Evolutionary conservation across 2,888 invertebrate species (phyloP), one percentile per base, ranked within the genome.

Genomic region (Noctua comes): DNA sequence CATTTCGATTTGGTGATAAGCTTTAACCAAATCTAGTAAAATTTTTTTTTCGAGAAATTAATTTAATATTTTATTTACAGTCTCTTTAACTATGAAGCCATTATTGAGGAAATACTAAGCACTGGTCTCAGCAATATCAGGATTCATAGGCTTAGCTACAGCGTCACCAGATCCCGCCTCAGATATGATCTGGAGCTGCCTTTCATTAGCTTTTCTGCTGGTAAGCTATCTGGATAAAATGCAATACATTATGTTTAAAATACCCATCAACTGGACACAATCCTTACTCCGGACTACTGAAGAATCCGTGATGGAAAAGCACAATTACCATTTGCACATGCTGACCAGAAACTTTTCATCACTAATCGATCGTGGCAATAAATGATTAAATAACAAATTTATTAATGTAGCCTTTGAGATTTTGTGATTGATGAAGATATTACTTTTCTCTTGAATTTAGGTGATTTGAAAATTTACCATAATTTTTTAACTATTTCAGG

Each of bases 61-160:
- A 43, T 27, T 76, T 18, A 2, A 0, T n/a, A 8, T 81, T 54
- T 46, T 73, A 73, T 78, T 83, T 80, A 0, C 90, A 96, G 96
- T 40, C 64, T 95, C 7, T 87, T 94, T 48, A 90, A 86, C 43
- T 76, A 86, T 6, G 82, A 71, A 0, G 91, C 83, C 0, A 31
- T 80, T 4, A 3, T 91, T 2, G 88, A 91, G 1, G 80, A 91
- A 21, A 4, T 95, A 0, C n/a, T 81, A 0, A 89, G 92, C 43
- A 83, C 68, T 0, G 96, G 96, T 0, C 83, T 93, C 31, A 95
- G 95, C 71, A 86, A 95, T 80, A 95, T 96, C 59, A 89, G 91
- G 51, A 86, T 94, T 83, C 89, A 94, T 78, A 82, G 77, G 1
- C 73, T 95, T 16, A 90, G 81, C 86, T 95, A 85, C 82, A 86